Conservation (phyloP, 1,140 invertebrate species). For the Neuroterus valhalla region DNA sequence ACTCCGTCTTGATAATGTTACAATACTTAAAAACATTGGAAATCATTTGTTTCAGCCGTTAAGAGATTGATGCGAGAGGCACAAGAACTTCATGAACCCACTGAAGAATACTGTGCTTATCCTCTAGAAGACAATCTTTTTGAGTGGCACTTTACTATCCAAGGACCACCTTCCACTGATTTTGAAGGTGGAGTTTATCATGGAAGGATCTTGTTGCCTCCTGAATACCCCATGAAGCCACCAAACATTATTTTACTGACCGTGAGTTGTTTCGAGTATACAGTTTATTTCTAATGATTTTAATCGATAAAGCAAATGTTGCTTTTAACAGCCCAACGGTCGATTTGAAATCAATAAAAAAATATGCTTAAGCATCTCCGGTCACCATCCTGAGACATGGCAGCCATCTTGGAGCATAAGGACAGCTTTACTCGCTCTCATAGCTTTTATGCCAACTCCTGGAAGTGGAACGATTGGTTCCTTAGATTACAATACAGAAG, state of each 20-base stretch:
- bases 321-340: constrained; percentile 88
- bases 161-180: constrained; percentile 89
- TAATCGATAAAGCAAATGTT: constrained; percentile 32
- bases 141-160: constrained; percentile 98
- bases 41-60: constrained; percentile 80
- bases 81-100: constrained; percentile 87
- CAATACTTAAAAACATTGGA: too few species aligned
- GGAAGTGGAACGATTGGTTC: constrained; percentile 93
- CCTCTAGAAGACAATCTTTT: constrained; percentile 97
- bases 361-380: constrained; percentile 97
- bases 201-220: constrained; percentile 90
- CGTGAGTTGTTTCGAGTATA: constrained; percentile 75
- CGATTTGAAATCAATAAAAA: constrained; percentile 96
- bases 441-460: constrained; percentile 95
- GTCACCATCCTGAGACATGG: constrained; percentile 98
- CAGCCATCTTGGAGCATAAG: constrained; percentile 97
- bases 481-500: constrained; percentile 89
- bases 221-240: constrained; percentile 98
- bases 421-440: constrained; percentile 93
- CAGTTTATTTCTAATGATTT: constrained; percentile 31
- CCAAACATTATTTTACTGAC: constrained; percentile 96
- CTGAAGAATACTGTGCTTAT: constrained; percentile 92
- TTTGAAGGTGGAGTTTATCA: constrained; percentile 95
- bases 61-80: constrained; percentile 96
- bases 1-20: too few species aligned